phyloP scores from a whole-genome alignment of 2,797 vertebrate genomes.

The Chelidonichthys spinosus region DNA sequence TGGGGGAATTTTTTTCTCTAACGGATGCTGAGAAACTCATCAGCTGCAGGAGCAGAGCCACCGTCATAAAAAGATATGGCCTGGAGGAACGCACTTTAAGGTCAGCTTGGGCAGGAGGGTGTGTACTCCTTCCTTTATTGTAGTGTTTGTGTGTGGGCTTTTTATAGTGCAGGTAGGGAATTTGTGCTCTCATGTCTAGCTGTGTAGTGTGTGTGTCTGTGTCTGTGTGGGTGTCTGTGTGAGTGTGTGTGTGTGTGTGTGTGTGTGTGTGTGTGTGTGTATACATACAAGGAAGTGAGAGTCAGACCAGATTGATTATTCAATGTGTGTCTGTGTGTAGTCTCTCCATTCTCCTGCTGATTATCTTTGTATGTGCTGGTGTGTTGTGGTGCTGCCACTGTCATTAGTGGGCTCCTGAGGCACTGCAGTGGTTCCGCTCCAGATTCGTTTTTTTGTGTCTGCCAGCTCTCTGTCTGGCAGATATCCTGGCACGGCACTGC shows the following conservation, averaged over 20 bases:
- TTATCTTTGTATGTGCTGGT: conserved; percentile 76
- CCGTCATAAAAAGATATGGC: conserved; percentile 78
- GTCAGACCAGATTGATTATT: conserved; percentile 62
- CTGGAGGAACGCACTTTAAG: conserved; percentile 76
- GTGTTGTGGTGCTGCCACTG: conserved; percentile 75
- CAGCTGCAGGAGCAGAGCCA: conserved; percentile 73
- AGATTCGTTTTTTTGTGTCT: conserved; percentile 82
- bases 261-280: conserved; percentile 45
- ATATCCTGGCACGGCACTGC: conserved; percentile 77
- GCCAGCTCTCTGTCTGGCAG: conserved; percentile 85
- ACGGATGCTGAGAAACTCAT: conserved; percentile 78
- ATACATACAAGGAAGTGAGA: conserved; percentile 44
- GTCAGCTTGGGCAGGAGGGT: conserved; percentile 63
- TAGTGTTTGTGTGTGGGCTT: conserved; percentile 61
- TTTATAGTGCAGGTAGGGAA: conserved; percentile 65
- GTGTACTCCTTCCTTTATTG: conserved; percentile 66
- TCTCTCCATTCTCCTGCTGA: conserved; percentile 71
- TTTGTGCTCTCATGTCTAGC: conserved; percentile 54
- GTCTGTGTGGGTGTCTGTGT: conserved; percentile 47
- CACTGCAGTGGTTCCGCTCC: conserved; percentile 82
- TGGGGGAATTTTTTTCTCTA: conserved; percentile 57
- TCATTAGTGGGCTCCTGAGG: conserved; percentile 85
- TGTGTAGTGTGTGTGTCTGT: conserved; percentile 54
- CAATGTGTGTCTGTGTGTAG: conserved; percentile 65
- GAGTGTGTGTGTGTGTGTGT: conserved; percentile 51